Evolutionary conservation across 2,797 vertebrate genomes (phyloP).

Genomic region (Smutsia temminckii): DNA sequence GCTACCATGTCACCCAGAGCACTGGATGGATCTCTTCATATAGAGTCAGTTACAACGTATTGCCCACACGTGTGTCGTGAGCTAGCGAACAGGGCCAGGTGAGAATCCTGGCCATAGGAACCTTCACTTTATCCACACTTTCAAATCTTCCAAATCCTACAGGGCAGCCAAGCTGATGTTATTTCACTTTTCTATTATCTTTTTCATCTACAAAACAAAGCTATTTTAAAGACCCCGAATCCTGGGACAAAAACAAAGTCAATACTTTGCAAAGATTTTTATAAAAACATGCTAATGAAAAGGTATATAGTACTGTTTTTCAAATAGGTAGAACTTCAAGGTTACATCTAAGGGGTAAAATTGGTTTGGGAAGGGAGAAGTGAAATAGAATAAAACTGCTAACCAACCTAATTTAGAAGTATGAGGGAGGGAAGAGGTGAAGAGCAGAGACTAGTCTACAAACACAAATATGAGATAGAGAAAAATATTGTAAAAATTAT

Average conservation of each 20-base stretch:
- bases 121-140: too few species aligned
- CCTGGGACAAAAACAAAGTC: neutral
- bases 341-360: slow-evolving; percentile 16
- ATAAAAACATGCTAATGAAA: neutral
- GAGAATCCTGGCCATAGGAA: too few species aligned
- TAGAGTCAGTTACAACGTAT: too few species aligned
- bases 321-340: neutral
- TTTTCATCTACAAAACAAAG: slow-evolving; percentile 12
- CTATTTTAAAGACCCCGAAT: neutral
- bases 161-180: neutral
- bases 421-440: neutral
- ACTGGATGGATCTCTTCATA: too few species aligned
- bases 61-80: too few species aligned
- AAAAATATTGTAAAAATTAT: neutral
- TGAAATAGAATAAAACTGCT: neutral
- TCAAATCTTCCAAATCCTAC: neutral
- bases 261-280: neutral
- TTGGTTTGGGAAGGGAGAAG: neutral
- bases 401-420: neutral
- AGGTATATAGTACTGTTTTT: neutral
- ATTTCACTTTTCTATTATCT: neutral
- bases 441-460: neutral
- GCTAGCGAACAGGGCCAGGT: too few species aligned
- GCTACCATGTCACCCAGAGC: too few species aligned
- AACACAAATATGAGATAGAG: neutral